These are phyloP conservation scores for Melangyna quadrimaculata DNA, from an alignment of 2,888 invertebrate species.

Conservation along the genomic window DNA sequence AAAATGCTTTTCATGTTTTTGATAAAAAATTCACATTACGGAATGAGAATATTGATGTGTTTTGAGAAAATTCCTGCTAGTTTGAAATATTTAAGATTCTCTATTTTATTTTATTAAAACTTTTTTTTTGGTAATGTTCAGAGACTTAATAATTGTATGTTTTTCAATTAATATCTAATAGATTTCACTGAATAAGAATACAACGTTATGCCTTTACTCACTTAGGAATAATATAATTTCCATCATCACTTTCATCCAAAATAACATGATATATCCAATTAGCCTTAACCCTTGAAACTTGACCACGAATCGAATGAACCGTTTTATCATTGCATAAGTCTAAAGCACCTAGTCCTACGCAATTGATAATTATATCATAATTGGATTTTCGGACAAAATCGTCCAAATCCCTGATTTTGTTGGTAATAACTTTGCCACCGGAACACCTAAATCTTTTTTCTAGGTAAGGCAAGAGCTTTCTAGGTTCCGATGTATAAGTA, in stretches of 20 bases:
- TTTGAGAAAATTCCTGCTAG: too few species aligned
- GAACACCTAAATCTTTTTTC: constrained; percentile 83
- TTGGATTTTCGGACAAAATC: constrained; percentile 79
- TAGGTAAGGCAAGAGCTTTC: constrained; percentile 86
- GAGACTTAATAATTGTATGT: too few species aligned
- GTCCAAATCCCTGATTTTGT: constrained; percentile 83
- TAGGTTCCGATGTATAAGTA: constrained; percentile 86
- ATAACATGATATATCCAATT: constrained; percentile 85
- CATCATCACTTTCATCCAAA: constrained; percentile 84
- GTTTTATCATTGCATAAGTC: constrained; percentile 84
- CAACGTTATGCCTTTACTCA: constrained; percentile 79
- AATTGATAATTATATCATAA: constrained; percentile 90
- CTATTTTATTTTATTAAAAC: too few species aligned
- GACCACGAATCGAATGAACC: constrained; percentile 88
- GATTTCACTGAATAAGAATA: too few species aligned
- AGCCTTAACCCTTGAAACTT: constrained; percentile 86
- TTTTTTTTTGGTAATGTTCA: too few species aligned
- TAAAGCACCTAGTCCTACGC: constrained; percentile 86
- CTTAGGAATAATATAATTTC: constrained; percentile 91
- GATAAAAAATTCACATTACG: too few species aligned
- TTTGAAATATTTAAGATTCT: too few species aligned
- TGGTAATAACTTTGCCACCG: constrained; percentile 83
- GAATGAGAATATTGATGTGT: too few species aligned
- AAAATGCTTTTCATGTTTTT: too few species aligned
- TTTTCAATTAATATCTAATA: too few species aligned